Conservation (phyloP, 2,113 vertebrate genomes). For the Lasiurus borealis region DNA sequence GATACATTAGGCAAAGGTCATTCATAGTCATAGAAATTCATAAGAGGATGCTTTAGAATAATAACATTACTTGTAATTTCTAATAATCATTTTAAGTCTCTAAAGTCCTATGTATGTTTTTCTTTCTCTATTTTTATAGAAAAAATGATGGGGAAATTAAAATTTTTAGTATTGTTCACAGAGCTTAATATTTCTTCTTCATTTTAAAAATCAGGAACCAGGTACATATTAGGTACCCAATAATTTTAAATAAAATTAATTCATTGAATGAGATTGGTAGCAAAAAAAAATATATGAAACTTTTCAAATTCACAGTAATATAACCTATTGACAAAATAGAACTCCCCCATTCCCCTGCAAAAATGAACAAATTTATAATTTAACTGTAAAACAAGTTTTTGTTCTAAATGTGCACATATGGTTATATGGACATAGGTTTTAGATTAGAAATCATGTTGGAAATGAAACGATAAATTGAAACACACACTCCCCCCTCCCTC, state of each 20-base stretch:
- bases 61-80: background rate
- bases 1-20: constrained; percentile 2
- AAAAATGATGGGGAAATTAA: background rate
- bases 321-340: constrained; percentile 15
- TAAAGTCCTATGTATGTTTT: background rate
- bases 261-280: background rate
- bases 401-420: background rate
- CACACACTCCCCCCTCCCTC: constrained; percentile 60
- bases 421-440: background rate
- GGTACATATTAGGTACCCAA: background rate
- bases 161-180: constrained; percentile 7
- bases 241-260: background rate
- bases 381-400: background rate
- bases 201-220: background rate
- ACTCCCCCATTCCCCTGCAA: background rate
- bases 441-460: background rate
- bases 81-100: background rate
- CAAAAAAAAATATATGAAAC: constrained; percentile 20
- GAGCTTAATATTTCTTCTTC: background rate
- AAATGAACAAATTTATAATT: background rate
- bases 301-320: constrained; percentile 31
- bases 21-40: background rate
- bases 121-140: background rate
- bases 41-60: constrained; percentile 6
- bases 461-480: constrained; percentile 68